These are phyloP conservation scores for Philereme vetulata DNA, from an alignment of 2,888 invertebrate species.

Conservation along the genomic window DNA sequence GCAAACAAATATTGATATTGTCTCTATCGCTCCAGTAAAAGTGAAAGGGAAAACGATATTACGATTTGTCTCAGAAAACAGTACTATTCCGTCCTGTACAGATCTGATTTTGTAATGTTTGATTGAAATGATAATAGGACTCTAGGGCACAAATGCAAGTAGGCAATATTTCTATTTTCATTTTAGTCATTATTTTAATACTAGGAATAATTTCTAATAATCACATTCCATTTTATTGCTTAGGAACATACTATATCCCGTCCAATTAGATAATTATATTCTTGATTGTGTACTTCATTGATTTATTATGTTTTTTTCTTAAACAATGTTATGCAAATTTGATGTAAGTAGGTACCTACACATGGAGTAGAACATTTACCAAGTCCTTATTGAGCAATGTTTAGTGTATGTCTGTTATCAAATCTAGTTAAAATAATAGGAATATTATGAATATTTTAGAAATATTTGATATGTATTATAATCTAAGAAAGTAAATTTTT, in stretches of 20 bases:
- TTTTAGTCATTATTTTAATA: slow-evolving; percentile 64
- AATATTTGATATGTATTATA: slow-evolving; percentile 4
- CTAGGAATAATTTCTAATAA: slow-evolving; percentile 26
- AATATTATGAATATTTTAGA: slow-evolving; percentile 2
- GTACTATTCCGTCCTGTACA: slow-evolving; percentile 48
- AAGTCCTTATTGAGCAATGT: slow-evolving; percentile 10
- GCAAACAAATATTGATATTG: slow-evolving; percentile 8
- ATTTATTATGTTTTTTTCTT: slow-evolving; percentile 11
- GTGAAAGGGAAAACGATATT: slow-evolving; percentile 4
- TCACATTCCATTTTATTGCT: slow-evolving; percentile 21
- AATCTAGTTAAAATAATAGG: slow-evolving; percentile 8
- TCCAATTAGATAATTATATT: slow-evolving; percentile 10
- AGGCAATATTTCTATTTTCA: slow-evolving; percentile 76
- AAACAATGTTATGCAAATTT: slow-evolving; percentile 15
- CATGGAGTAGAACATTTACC: slow-evolving; percentile 18
- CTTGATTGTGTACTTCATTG: slow-evolving; percentile 9
- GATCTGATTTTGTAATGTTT: slow-evolving; percentile 45
- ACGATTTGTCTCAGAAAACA: slow-evolving; percentile 9
- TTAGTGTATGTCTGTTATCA: slow-evolving; percentile 5
- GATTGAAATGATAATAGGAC: slow-evolving; percentile 82
- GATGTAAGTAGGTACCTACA: slow-evolving; percentile 23
- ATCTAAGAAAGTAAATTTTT: slow-evolving; percentile 12
- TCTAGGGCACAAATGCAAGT: slow-evolving; percentile 56
- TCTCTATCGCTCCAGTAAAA: slow-evolving; percentile 3
- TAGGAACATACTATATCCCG: not conserved